These are phyloP conservation scores for Crypturellus tataupa DNA, from an alignment of 2,797 vertebrate species.

Conservation along the genomic window DNA sequence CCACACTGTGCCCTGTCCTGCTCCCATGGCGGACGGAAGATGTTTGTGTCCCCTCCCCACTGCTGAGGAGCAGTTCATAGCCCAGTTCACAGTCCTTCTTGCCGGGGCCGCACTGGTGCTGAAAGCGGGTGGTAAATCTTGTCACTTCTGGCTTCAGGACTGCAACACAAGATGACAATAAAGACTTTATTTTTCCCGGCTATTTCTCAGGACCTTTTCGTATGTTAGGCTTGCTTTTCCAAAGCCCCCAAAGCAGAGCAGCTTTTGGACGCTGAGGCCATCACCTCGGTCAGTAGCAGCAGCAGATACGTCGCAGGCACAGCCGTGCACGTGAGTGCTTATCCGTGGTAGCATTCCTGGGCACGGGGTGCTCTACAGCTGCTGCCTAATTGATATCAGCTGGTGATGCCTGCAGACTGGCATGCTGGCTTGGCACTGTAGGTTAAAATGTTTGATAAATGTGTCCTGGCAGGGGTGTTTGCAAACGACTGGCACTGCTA, in stretches of 20 bases:
- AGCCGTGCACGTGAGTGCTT: not conserved
- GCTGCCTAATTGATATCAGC: not conserved
- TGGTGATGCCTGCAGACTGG: not conserved
- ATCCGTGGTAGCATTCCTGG: not conserved
- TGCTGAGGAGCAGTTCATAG: not conserved
- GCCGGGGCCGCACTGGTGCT: rapidly evolving
- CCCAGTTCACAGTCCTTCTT: not conserved
- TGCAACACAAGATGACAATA: rapidly evolving
- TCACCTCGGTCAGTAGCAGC: too few species aligned
- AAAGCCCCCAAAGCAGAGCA: not conserved
- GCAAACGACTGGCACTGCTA: not conserved
- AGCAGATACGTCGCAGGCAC: not conserved
- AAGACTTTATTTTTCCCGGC: not conserved
- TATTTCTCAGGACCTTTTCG: not conserved
- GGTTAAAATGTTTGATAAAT: not conserved
- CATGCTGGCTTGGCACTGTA: not conserved
- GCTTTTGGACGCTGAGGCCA: not conserved
- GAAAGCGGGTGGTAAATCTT: not conserved
- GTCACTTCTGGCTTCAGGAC: not conserved
- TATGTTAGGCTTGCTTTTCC: not conserved
- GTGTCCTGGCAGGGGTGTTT: not conserved
- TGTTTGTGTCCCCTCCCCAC: not conserved
- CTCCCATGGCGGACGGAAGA: not conserved
- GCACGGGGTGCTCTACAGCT: not conserved
- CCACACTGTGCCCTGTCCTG: not conserved